phyloP scores from a whole-genome alignment of 1,140 invertebrate species.

The Solenopsis invicta region DNA sequence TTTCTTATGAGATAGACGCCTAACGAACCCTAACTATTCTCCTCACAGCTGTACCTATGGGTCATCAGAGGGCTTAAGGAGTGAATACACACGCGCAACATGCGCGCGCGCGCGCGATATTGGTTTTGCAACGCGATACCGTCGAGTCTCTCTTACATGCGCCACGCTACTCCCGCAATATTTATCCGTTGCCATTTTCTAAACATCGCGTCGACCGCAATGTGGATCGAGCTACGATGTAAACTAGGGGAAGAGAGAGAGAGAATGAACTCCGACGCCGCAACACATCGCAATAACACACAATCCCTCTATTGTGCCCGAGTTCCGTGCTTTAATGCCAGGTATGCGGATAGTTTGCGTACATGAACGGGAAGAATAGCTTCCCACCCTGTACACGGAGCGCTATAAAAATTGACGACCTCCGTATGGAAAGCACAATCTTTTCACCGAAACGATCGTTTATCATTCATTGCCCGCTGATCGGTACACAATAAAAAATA shows the following conservation, averaged over 20 bases:
- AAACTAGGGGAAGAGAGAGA: not conserved
- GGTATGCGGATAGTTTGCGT: constrained; percentile 19
- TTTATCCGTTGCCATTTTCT: constrained; percentile 44
- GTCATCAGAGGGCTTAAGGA: constrained; percentile 24
- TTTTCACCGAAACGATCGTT: not conserved
- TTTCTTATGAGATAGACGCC: not conserved
- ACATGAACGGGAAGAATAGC: constrained; percentile 1
- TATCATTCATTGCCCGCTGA: not conserved
- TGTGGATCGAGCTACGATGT: constrained; percentile 33
- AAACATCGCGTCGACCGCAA: constrained; percentile 26
- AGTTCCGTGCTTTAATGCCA: constrained; percentile 14
- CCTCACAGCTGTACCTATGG: constrained; percentile 2
- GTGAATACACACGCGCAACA: not conserved
- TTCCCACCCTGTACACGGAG: not conserved
- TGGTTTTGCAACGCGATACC: constrained; percentile 36
- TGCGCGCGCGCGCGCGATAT: not conserved
- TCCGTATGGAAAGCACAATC: not conserved
- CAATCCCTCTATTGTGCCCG: constrained; percentile 21
- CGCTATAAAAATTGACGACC: constrained; percentile 40
- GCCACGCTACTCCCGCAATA: constrained; percentile 25
- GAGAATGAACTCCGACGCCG: not conserved
- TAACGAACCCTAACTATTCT: constrained; percentile 28
- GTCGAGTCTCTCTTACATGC: not conserved
- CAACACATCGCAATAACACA: constrained; percentile 25
- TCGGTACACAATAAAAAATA: no score